These are phyloP conservation scores for Caenorhabditis latens DNA, from an alignment of 1,140 invertebrate genomes.

Conservation along the genomic window DNA sequence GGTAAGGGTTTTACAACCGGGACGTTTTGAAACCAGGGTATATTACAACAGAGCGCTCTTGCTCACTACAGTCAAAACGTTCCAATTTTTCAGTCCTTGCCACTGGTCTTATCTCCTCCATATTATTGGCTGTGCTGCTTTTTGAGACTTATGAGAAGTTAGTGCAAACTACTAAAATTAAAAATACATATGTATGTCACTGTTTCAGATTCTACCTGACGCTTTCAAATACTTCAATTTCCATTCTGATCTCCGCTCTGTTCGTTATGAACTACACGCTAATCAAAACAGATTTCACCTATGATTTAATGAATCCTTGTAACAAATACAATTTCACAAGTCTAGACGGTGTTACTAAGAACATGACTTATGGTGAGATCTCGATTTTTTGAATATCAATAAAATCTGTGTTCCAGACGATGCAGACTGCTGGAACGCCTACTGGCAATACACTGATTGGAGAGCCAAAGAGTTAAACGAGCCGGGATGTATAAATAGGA, in stretches of 20 bases:
- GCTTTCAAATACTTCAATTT: neutral
- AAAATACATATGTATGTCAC: neutral
- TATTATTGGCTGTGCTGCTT: neutral
- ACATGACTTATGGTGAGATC: conserved; percentile 1
- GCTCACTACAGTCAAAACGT: too few relatives aligned
- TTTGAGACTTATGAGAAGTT: conserved; percentile 11
- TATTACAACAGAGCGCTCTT: too few relatives aligned
- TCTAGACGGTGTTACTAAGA: neutral
- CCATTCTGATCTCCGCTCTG: neutral
- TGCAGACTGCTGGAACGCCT: neutral
- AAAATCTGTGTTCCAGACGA: neutral
- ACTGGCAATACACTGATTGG: neutral
- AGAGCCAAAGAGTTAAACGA: neutral
- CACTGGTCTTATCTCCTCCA: neutral
- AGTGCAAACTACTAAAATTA: neutral
- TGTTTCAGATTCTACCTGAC: conserved; percentile 4
- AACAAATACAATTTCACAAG: neutral
- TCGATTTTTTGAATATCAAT: neutral
- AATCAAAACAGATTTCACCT: too few relatives aligned
- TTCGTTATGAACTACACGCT: neutral
- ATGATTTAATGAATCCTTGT: too few relatives aligned
- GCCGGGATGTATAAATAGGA: neutral
- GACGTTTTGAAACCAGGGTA: too few relatives aligned
- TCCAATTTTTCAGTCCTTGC: too few relatives aligned
- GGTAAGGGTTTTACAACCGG: too few relatives aligned